Percentiles rank a stretch among this genome's conserved stretches.
phyloP scores from a whole-genome alignment of 2,113 vertebrate genomes.

The Jaculus jaculus region DNA sequence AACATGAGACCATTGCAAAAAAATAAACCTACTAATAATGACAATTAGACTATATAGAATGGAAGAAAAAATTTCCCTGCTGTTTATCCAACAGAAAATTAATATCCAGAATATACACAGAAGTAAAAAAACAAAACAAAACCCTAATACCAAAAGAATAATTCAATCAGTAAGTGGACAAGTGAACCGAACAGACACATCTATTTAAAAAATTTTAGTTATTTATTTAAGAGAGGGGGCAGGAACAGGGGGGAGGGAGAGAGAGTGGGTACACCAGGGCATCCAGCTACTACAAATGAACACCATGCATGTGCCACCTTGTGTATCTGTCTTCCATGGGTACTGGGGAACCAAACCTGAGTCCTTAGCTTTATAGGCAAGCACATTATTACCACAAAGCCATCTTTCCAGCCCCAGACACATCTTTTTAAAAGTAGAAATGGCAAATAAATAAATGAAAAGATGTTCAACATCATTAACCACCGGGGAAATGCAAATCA shows the following conservation, averaged over 20 bases:
- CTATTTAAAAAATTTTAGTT: no score
- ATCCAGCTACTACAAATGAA: no score
- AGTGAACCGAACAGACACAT: not conserved
- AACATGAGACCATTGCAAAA: not conserved
- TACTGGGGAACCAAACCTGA: no score
- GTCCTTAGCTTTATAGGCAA: no score
- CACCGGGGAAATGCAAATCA: not conserved
- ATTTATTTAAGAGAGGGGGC: no score
- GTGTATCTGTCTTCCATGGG: no score
- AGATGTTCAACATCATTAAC: not conserved
- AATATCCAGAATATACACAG: not conserved
- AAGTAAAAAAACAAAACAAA: not conserved
- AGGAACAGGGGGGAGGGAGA: no score
- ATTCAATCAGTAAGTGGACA: not conserved
- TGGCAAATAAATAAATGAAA: not conserved
- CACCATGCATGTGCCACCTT: no score
- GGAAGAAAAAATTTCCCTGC: not conserved
- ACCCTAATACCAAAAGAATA: not conserved
- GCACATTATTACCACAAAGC: no score
- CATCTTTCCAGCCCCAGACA: no score
- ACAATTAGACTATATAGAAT: not conserved
- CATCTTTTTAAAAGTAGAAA: not conserved
- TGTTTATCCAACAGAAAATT: not conserved
- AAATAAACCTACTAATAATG: not conserved
- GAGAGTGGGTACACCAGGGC: no score